A percentile compares a stretch with the other conserved stretches of the same genome.
phyloP scores from a whole-genome alignment of 2,888 invertebrate genomes.

The Polymixis lichenea region DNA sequence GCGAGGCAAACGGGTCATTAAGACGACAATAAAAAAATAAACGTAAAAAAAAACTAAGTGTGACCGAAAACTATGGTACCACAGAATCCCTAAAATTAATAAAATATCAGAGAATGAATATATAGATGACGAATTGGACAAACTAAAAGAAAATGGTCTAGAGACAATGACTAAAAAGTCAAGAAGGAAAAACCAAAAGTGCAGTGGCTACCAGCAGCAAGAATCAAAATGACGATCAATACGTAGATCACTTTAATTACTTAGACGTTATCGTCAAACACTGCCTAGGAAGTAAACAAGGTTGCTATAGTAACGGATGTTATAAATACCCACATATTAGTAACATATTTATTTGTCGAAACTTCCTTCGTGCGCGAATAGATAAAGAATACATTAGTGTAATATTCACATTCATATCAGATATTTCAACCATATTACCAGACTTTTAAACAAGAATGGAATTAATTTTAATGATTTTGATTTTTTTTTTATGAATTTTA shows the following conservation, averaged over 20 bases:
- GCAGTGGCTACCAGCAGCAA: neutral
- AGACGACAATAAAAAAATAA: neutral
- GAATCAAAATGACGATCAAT: slow-evolving; percentile 20
- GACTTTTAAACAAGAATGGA: neutral
- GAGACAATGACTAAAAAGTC: neutral
- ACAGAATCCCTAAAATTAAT: neutral
- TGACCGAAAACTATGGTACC: neutral
- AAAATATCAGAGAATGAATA: neutral
- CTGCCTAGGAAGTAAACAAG: slow-evolving; percentile 63
- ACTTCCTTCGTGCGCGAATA: slow-evolving; percentile 51
- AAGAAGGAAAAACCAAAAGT: neutral
- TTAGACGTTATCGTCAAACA: slow-evolving; percentile 33
- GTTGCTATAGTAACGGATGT: slow-evolving; percentile 55
- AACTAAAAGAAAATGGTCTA: neutral
- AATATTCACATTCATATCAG: slow-evolving; percentile 8
- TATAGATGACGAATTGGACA: neutral
- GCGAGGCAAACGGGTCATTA: slow-evolving; percentile 25
- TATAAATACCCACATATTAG: slow-evolving; percentile 50
- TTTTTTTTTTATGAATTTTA: too few relatives aligned
- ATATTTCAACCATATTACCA: slow-evolving; percentile 5
- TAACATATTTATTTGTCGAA: slow-evolving; percentile 49
- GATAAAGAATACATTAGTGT: slow-evolving; percentile 21
- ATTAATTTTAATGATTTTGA: too few relatives aligned
- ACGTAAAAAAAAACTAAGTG: neutral
- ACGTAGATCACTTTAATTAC: slow-evolving; percentile 43